Base-by-base conservation (phyloP, 2,113 vertebrate species). In the Mellivora capensis region DNA sequence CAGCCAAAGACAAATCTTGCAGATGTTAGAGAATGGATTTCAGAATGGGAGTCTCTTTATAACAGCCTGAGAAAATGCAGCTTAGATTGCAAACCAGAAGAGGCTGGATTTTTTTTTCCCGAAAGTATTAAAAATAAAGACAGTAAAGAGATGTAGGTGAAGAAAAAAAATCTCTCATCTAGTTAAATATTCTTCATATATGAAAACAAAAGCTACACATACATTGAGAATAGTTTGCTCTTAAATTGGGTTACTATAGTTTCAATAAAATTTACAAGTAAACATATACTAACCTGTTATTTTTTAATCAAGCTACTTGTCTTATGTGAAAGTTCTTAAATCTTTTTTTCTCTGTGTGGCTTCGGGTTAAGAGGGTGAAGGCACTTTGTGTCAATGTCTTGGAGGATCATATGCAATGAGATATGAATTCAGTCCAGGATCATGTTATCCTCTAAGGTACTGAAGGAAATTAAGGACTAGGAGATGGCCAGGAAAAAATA, bases 21-120 rank as follows among this genome's bases (percentile, higher is more conserved):
- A 98, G 97, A 97, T 97, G 97, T 79, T 64, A 80, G 86, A 62
- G 62, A 67, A 84, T 83, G 91, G 79, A 77, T 4, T 1, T 97
- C 52, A 96, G 94, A 91, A 7, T 34, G n/a, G 6, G 69, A 82
- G 47, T 81, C 54, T 34, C 64, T 90, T 93, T 94, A 86, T n/a
- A 96, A 88, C 0, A 62, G 52, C 72, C 64, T 74, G 2, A 0
- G 61, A 84, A 62, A 49, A 90, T 47, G 34, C 14, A 95, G 39
- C 74, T 80, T 91, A 92, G 47, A 57, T 3, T 87, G 93, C 5
- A 90, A 95, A 86, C 29, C 2, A 54, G 54, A 98, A 94, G 72
- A 96, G 52, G 0, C 1, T 96, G 31, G 17, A 54, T 90, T 93
- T 83, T 21, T 87, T 94, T 42, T 87, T 1, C 4, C 61, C 10